Base-by-base conservation (phyloP, 2,888 invertebrate genomes). In the Romanomermis culicivorax region DNA sequence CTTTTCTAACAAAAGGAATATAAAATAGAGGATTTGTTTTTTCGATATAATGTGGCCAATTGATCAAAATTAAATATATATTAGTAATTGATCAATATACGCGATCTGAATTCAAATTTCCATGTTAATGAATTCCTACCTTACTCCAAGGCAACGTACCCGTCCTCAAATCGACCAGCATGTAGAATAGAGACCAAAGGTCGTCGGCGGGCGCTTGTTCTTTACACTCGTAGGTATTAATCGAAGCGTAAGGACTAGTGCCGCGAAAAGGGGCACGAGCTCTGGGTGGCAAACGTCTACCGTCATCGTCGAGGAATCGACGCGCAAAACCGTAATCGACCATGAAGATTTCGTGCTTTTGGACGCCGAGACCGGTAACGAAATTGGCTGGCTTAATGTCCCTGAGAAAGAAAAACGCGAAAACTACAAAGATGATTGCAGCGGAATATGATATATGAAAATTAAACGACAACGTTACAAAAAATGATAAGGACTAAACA, bases 371-470 rank as follows among this genome's bases (percentile, higher is more conserved):
- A 17, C 64, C 64, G n/a, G 61, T 57, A 54, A 64, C 64, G 47
- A 64, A 61, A 56, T 65, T 66, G 36, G 64, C 61, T 20, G 64
- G 64, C 51, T 65, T 65, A 25, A 65, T 58, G 55, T 65, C 63
- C 27, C n/a, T n/a, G n/a, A n/a, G n/a, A n/a, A n/a, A n/a, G n/a
- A n/a, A n/a, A n/a, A n/a, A n/a, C n/a, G n/a, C n/a, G n/a, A n/a
- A n/a, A n/a, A n/a, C n/a, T n/a, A n/a, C n/a, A n/a, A n/a, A n/a
- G n/a, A n/a, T n/a, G n/a, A n/a, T n/a, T n/a, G n/a, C n/a, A n/a
- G n/a, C n/a, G n/a, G n/a, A n/a, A n/a, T n/a, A n/a, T n/a, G n/a
- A n/a, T n/a, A n/a, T n/a, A n/a, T n/a, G n/a, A n/a, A n/a, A n/a
- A n/a, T n/a, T n/a, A n/a, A n/a, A n/a, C n/a, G n/a, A n/a, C n/a